Conservation (phyloP, 2,797 vertebrate genomes). For the Apodemus agrarius region DNA sequence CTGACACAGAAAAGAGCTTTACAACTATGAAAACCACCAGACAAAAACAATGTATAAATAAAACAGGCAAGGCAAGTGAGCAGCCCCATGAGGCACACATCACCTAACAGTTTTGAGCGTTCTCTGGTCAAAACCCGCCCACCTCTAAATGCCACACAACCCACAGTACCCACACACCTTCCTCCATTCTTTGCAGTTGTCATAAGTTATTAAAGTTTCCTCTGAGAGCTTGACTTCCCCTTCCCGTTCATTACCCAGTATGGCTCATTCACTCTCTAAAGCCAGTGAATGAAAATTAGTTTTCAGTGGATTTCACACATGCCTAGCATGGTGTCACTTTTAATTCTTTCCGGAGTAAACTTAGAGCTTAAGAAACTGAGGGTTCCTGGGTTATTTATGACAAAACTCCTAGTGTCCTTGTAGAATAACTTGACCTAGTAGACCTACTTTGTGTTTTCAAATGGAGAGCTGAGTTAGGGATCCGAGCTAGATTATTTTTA, state of each 20-base stretch:
- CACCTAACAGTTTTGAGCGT: background rate
- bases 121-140: background rate
- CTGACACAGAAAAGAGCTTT: background rate
- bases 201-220: background rate
- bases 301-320: background rate
- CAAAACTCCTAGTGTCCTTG: background rate
- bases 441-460: background rate
- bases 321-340: background rate
- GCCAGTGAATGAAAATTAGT: background rate
- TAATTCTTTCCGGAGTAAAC: background rate
- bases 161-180: background rate
- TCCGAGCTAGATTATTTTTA: background rate
- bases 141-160: background rate
- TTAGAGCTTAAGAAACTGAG: background rate
- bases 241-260: background rate
- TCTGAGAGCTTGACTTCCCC: background rate
- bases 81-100: background rate
- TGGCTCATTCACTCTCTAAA: background rate
- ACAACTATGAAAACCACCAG: background rate
- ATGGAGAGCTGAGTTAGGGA: background rate
- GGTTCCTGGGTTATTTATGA: constrained; percentile 25
- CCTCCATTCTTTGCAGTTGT: background rate
- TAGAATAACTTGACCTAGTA: background rate
- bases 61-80: background rate
- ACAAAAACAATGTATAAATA: background rate